Percentiles rank a stretch among this genome's conserved stretches.
Evolutionary conservation across 2,797 vertebrate species (phyloP).

Genomic region (Ispidina picta): DNA sequence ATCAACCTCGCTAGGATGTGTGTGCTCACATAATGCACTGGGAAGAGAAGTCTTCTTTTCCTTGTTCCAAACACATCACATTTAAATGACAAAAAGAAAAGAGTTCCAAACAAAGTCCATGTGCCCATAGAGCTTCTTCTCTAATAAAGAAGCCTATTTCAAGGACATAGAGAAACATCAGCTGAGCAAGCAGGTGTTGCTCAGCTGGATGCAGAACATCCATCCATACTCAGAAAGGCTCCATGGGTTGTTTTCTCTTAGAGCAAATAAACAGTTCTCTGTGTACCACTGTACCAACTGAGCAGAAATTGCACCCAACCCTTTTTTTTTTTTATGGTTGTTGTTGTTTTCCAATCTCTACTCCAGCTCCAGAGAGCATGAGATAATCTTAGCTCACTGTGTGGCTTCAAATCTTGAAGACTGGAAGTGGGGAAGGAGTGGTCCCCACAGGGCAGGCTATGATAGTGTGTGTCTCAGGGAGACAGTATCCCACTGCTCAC

Average conservation of each 20-base stretch:
- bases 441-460: not conserved
- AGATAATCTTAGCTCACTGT: not conserved
- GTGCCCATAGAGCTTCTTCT: not conserved
- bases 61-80: not conserved
- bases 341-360: not conserved
- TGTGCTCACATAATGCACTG: not conserved
- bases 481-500: not conserved
- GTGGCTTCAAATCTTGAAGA: not conserved
- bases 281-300: not conserved
- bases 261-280: constrained; percentile 26
- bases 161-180: constrained; percentile 25
- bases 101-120: not conserved
- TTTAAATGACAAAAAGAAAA: not conserved
- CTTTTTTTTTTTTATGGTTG: not conserved
- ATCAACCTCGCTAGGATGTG: not conserved
- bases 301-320: not conserved
- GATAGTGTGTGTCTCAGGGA: not conserved
- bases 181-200: constrained; percentile 48
- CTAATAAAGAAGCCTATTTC: not conserved
- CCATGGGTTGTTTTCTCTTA: not conserved
- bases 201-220: not conserved
- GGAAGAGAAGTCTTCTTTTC: not conserved
- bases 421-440: not conserved
- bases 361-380: not conserved
- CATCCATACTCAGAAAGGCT: constrained; percentile 24